Conservation (phyloP, 2,113 vertebrate genomes). For the Dipodomys spectabilis region DNA sequence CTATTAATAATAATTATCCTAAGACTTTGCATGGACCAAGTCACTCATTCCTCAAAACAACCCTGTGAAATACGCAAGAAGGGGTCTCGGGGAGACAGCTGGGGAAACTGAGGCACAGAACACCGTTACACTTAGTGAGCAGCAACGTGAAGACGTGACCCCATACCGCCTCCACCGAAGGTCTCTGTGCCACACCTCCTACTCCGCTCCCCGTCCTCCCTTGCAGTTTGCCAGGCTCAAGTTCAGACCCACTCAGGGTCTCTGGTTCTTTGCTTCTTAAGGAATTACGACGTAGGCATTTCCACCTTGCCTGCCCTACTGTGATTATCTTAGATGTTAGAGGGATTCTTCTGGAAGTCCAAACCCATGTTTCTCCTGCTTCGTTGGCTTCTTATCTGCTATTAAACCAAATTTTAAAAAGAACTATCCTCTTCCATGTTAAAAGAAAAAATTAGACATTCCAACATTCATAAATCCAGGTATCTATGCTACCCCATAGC, state of each 20-base stretch:
- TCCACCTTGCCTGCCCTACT: not conserved
- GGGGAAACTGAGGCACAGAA: not conserved
- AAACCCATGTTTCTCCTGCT: not conserved
- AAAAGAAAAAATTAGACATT: not conserved
- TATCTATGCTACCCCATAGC: too few relatives aligned
- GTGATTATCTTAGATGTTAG: not conserved
- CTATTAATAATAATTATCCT: not conserved
- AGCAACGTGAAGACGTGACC: not conserved
- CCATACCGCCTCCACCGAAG: not conserved
- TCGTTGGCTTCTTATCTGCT: conserved; percentile 19
- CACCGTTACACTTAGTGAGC: not conserved
- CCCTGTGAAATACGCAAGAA: not conserved
- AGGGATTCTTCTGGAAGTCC: not conserved
- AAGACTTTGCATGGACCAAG: not conserved
- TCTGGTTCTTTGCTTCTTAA: not conserved
- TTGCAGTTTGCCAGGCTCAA: too few relatives aligned
- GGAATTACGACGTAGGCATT: not conserved
- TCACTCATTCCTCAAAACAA: not conserved
- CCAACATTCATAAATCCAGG: too few relatives aligned
- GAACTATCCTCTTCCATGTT: not conserved
- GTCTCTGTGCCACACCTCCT: accelerated
- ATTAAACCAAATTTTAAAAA: conserved; percentile 12
- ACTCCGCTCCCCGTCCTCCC: too few relatives aligned
- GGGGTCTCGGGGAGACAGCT: too few relatives aligned
- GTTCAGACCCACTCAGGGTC: not conserved